Percentiles rank a stretch among this genome's conserved stretches.
phyloP scores from a whole-genome alignment of 2,797 vertebrate genomes.

The Danio kyathit region DNA sequence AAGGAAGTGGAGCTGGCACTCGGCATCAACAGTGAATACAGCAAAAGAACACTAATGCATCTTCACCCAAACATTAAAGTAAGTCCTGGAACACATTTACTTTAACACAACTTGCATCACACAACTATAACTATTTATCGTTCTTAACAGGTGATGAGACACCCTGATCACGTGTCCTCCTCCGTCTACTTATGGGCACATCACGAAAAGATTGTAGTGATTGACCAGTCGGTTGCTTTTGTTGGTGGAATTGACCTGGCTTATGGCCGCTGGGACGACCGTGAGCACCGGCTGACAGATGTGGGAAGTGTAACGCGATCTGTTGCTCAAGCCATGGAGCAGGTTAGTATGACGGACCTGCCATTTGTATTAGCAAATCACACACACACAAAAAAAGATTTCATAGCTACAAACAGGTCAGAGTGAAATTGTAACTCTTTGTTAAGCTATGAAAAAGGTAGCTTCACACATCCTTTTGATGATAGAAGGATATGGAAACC shows the following conservation, averaged over 20 bases:
- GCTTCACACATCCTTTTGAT: too few relatives aligned
- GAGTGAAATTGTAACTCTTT: too few relatives aligned
- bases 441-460: too few relatives aligned
- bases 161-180: constrained; percentile 97
- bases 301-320: constrained; percentile 94
- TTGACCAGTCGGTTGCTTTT: constrained; percentile 95
- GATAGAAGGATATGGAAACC: too few relatives aligned
- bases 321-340: constrained; percentile 67
- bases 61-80: constrained; percentile 97
- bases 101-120: neutral
- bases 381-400: too few relatives aligned
- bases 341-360: constrained; percentile 63
- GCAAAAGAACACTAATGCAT: constrained; percentile 89
- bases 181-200: constrained; percentile 97
- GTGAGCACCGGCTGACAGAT: constrained; percentile 94
- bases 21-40: constrained; percentile 97
- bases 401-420: too few relatives aligned
- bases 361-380: too few relatives aligned
- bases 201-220: constrained; percentile 92
- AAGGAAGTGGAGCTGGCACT: constrained; percentile 97
- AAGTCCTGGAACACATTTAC: constrained; percentile 29
- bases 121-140: neutral
- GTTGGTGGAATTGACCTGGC: constrained; percentile 97
- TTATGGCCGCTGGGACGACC: constrained; percentile 96
- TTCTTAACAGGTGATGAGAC: constrained; percentile 91